phyloP scores from a whole-genome alignment of 2,888 invertebrate species.

The Peribatodes rhomboidaria region DNA sequence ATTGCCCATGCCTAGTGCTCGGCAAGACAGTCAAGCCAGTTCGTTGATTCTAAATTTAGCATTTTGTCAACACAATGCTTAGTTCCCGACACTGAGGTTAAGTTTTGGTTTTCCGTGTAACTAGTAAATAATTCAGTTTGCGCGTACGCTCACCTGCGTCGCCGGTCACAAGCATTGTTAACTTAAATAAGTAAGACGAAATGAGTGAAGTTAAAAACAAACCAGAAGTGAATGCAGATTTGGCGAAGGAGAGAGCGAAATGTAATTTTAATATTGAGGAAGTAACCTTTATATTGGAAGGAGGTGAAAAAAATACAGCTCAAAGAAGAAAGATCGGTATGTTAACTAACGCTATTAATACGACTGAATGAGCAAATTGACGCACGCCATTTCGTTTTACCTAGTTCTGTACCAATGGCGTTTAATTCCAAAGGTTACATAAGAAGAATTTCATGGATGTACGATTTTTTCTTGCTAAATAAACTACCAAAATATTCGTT shows the following conservation, averaged over 20 bases:
- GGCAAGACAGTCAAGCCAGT: not conserved
- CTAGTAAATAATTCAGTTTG: constrained; percentile 12
- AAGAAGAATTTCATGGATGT: not conserved
- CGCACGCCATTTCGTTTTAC: not conserved
- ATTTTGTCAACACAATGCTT: constrained; percentile 10
- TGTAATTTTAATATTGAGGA: constrained; percentile 91
- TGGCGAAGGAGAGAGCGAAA: constrained; percentile 89
- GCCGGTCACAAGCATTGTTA: not conserved
- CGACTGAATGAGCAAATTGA: constrained; percentile 41
- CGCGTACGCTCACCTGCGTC: constrained; percentile 1
- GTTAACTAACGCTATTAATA: constrained; percentile 41
- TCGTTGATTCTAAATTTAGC: constrained; percentile 9
- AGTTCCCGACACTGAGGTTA: constrained; percentile 1
- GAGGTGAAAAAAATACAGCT: constrained; percentile 89
- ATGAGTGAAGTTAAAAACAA: constrained; percentile 52
- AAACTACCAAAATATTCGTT: no score
- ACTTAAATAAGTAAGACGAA: constrained; percentile 7
- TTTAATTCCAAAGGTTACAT: not conserved
- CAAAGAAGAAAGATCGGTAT: constrained; percentile 85
- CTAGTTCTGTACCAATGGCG: not conserved
- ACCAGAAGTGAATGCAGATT: constrained; percentile 87
- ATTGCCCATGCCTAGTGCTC: not conserved
- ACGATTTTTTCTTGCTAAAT: not conserved
- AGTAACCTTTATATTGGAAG: constrained; percentile 92
- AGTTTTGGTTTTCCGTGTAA: constrained; percentile 11